phyloP scores from a whole-genome alignment of 2,797 vertebrate genomes.

The Holocentrus rufus region DNA sequence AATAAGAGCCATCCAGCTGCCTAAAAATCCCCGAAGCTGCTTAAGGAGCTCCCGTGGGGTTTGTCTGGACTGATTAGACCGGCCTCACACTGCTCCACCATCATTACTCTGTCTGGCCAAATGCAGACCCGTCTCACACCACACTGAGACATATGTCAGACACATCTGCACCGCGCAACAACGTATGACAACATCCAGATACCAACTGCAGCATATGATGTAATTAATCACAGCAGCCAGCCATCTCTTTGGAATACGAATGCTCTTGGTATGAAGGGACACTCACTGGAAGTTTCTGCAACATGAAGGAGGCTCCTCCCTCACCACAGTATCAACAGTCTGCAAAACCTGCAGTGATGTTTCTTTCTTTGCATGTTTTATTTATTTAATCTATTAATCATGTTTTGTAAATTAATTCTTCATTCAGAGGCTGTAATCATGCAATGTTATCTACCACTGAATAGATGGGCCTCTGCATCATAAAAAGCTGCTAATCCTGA shows the following conservation, averaged over 20 bases:
- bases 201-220: background rate
- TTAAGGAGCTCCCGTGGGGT: constrained; percentile 36
- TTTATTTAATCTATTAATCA: too few species aligned
- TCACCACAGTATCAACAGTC: too few species aligned
- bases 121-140: constrained; percentile 37
- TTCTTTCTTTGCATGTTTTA: too few species aligned
- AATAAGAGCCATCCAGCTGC: constrained; percentile 28
- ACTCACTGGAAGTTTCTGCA: background rate
- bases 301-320: background rate
- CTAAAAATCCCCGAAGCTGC: constrained; percentile 1
- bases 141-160: constrained; percentile 40
- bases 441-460: too few species aligned
- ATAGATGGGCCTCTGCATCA: too few species aligned
- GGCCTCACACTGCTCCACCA: constrained; percentile 39
- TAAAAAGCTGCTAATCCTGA: too few species aligned
- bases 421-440: too few species aligned
- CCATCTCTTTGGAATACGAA: background rate
- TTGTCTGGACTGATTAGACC: constrained; percentile 58
- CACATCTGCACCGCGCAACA: constrained; percentile 41
- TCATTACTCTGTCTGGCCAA: constrained; percentile 62
- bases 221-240: background rate
- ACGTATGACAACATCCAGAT: constrained; percentile 23
- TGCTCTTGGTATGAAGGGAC: background rate
- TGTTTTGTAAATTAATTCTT: too few species aligned
- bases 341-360: too few species aligned